Conservation (phyloP, 2,888 invertebrate species). For the Ennomos erosarius region DNA sequence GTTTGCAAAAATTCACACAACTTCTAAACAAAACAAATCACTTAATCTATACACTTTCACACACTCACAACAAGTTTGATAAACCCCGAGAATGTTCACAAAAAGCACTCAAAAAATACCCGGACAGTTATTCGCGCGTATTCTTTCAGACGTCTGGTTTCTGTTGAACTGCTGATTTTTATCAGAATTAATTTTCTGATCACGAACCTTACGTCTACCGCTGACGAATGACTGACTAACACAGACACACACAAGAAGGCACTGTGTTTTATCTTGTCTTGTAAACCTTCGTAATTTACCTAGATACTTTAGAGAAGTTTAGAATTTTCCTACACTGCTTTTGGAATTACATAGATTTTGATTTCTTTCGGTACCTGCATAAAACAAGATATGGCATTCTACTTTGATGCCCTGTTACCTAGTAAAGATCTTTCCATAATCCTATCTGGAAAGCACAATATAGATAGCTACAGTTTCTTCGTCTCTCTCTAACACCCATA, state of each 20-base stretch:
- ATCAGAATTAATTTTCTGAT: conserved; percentile 68
- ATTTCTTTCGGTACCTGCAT: too few species aligned
- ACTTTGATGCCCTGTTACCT: not conserved
- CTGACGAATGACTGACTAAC: conserved; percentile 32
- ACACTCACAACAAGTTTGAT: conserved; percentile 26
- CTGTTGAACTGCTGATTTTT: conserved; percentile 60
- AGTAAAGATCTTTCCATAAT: not conserved
- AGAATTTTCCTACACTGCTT: not conserved
- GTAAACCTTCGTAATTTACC: not conserved
- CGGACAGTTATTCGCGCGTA: conserved; percentile 24
- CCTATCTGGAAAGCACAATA: conserved; percentile 11
- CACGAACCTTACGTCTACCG: conserved; percentile 64
- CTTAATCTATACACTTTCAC: conserved; percentile 44
- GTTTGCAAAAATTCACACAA: conserved; percentile 46
- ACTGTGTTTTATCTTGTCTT: conserved; percentile 29
- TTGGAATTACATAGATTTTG: not conserved
- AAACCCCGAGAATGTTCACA: conserved; percentile 17
- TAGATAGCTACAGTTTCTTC: conserved; percentile 17
- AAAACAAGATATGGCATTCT: too few species aligned
- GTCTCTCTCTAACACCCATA: conserved; percentile 52
- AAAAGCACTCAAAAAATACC: conserved; percentile 28
- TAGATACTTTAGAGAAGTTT: too few species aligned
- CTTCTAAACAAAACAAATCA: conserved; percentile 33
- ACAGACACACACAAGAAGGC: conserved; percentile 22
- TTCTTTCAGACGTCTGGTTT: conserved; percentile 41